phyloP scores from a whole-genome alignment of 2,888 invertebrate genomes.

The Macaria liturata region DNA sequence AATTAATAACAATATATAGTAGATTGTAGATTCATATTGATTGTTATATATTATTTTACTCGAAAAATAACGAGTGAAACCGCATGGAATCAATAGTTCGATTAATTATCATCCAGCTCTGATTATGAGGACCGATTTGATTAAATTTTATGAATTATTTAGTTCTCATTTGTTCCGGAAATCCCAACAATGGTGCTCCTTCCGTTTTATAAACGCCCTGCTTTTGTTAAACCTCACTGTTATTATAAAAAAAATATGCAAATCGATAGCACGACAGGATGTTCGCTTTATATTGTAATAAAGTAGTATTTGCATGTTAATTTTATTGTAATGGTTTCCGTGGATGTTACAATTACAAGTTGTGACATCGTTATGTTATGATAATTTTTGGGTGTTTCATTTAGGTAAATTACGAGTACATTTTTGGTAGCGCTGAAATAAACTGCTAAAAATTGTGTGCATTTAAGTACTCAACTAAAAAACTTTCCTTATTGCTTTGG shows the following conservation, averaged over 20 bases:
- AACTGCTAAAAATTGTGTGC: too few species aligned
- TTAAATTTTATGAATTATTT: slow-evolving; percentile 78
- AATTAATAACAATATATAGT: too few species aligned
- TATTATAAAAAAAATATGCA: slow-evolving; percentile 82
- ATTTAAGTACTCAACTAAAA: too few species aligned
- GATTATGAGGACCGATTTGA: slow-evolving; percentile 68
- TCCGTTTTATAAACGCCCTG: slow-evolving; percentile 61
- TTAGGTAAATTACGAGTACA: too few species aligned
- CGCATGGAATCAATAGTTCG: slow-evolving; percentile 36
- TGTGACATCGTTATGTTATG: slow-evolving; percentile 60
- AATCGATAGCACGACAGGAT: slow-evolving; percentile 79
- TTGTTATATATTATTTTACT: too few species aligned
- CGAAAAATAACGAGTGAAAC: too few species aligned
- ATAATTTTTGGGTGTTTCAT: too few species aligned
- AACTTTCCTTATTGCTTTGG: too few species aligned
- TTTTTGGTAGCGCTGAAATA: too few species aligned
- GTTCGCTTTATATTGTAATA: slow-evolving; percentile 79
- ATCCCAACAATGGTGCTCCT: slow-evolving; percentile 68
- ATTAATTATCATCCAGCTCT: slow-evolving; percentile 63
- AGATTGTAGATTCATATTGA: too few species aligned
- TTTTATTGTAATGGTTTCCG: slow-evolving; percentile 62
- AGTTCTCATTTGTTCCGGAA: slow-evolving; percentile 63
- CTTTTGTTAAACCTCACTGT: slow-evolving; percentile 74
- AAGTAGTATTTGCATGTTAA: slow-evolving; percentile 80
- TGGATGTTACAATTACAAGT: slow-evolving; percentile 73